phyloP scores from a whole-genome alignment of 2,888 invertebrate species.

The Campopleginae sp. region DNA sequence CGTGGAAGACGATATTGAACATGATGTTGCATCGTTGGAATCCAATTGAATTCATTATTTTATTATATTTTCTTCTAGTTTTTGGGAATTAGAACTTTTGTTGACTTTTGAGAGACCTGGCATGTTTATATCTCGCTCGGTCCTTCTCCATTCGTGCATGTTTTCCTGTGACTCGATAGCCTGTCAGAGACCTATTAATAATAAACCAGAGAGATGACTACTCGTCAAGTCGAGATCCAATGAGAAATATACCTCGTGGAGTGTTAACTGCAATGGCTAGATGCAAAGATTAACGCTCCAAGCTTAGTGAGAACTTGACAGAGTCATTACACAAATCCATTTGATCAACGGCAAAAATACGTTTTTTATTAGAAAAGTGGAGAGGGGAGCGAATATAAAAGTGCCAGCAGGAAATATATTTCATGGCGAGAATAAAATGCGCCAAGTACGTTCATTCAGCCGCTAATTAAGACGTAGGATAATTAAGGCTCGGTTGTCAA shows the following conservation, averaged over 20 bases:
- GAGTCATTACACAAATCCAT: background rate
- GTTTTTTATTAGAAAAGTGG: background rate
- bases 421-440: background rate
- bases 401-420: background rate
- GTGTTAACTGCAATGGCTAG: background rate
- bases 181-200: slow-evolving; percentile 44
- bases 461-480: slow-evolving; percentile 3
- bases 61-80: no score
- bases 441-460: slow-evolving; percentile 6
- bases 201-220: slow-evolving; percentile 48
- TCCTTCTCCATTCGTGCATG: background rate
- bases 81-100: no score
- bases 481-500: background rate
- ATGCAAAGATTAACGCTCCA: background rate
- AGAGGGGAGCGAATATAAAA: background rate
- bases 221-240: slow-evolving; percentile 26
- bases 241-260: slow-evolving; percentile 5
- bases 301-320: background rate
- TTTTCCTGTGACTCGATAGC: slow-evolving; percentile 4
- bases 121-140: slow-evolving; percentile 1
- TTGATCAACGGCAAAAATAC: background rate
- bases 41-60: no score
- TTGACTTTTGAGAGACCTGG: background rate
- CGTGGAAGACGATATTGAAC: background rate
- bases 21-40: no score